phyloP scores from a whole-genome alignment of 2,113 vertebrate genomes.

The Lutjanus erythropterus region DNA sequence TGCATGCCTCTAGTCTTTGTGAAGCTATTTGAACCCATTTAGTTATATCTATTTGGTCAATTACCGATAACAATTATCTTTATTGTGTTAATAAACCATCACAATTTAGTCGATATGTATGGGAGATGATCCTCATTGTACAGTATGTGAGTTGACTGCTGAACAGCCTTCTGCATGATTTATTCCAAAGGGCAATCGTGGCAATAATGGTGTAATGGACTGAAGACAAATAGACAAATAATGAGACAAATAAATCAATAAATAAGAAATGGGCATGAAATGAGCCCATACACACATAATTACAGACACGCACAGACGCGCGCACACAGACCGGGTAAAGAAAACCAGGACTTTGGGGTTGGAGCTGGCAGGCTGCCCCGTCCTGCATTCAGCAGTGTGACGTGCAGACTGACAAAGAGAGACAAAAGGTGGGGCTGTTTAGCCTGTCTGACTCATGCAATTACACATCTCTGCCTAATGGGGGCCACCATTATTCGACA shows the following conservation, averaged over 20 bases:
- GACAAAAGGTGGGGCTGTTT: slow-evolving; percentile 60
- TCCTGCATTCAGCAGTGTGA: slow-evolving; percentile 53
- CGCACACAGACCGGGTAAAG: background rate
- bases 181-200: slow-evolving; percentile 73
- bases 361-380: slow-evolving; percentile 43
- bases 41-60: slow-evolving; percentile 59
- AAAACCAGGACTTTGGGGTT: slow-evolving; percentile 23
- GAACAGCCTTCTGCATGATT: slow-evolving; percentile 63
- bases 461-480: slow-evolving; percentile 69
- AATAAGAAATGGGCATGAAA: slow-evolving; percentile 75
- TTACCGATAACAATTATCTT: slow-evolving; percentile 72
- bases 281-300: slow-evolving; percentile 48
- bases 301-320: slow-evolving; percentile 13
- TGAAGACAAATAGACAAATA: slow-evolving; percentile 77
- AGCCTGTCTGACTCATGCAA: slow-evolving; percentile 67
- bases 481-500: slow-evolving; percentile 56
- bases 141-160: slow-evolving; percentile 56
- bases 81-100: slow-evolving; percentile 72
- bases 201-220: slow-evolving; percentile 70
- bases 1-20: slow-evolving; percentile 15
- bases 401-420: slow-evolving; percentile 38
- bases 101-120: slow-evolving; percentile 66
- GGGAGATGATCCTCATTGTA: slow-evolving; percentile 60
- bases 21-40: slow-evolving; percentile 45
- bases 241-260: slow-evolving; percentile 79